These are phyloP conservation scores for Chymomyza amoena DNA, from an alignment of 2,888 invertebrate genomes.

Conservation along the genomic window DNA sequence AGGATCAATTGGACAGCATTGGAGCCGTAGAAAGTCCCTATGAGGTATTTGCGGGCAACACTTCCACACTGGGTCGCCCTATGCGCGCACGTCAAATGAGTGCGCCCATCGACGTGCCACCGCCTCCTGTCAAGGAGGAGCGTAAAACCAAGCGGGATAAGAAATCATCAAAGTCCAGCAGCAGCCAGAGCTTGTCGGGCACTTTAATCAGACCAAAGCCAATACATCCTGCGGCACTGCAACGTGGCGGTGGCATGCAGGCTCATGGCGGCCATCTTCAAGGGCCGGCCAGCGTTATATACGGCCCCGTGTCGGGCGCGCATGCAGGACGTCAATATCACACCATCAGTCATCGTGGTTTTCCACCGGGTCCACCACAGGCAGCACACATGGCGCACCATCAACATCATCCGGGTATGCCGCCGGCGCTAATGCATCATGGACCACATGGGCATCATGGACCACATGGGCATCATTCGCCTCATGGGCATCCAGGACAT, in stretches of 20 bases:
- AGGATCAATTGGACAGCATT: slow-evolving; percentile 84
- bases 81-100: slow-evolving; percentile 90
- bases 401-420: slow-evolving; percentile 53
- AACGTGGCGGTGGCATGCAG: slow-evolving; percentile 67
- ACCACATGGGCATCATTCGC: slow-evolving; percentile 44
- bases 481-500: slow-evolving; percentile 45
- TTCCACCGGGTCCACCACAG: slow-evolving; percentile 64
- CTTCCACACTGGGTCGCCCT: slow-evolving; percentile 82
- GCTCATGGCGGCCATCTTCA: slow-evolving; percentile 36
- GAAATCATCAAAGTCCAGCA: slow-evolving; percentile 75
- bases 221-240: slow-evolving; percentile 75
- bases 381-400: slow-evolving; percentile 55
- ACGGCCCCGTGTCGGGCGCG: slow-evolving; percentile 78
- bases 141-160: slow-evolving; percentile 81
- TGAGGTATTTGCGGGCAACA: slow-evolving; percentile 82
- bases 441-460: slow-evolving; percentile 50
- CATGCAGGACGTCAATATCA: slow-evolving; percentile 79
- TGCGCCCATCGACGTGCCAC: slow-evolving; percentile 89
- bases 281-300: slow-evolving; percentile 77
- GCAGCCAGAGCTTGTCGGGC: slow-evolving; percentile 78
- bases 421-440: slow-evolving; percentile 73
- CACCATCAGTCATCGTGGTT: slow-evolving; percentile 80
- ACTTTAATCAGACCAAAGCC: slow-evolving; percentile 79
- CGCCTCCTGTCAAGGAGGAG: slow-evolving; percentile 87
- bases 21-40: slow-evolving; percentile 84